phyloP scores from a whole-genome alignment of 2,888 invertebrate genomes.

The Drosophila rubida region DNA sequence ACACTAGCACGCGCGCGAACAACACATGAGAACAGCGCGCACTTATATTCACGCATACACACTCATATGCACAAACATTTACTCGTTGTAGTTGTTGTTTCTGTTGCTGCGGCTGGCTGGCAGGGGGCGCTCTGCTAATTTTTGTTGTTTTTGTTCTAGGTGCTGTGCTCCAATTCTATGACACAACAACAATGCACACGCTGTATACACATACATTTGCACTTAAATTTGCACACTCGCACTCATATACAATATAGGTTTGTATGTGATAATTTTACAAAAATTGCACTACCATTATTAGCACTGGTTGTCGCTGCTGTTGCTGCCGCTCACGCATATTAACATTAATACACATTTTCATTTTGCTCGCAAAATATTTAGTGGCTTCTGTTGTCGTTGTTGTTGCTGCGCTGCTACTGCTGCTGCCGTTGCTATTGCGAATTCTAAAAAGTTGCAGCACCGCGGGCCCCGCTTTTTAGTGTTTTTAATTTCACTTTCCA shows the following conservation, averaged over 20 bases:
- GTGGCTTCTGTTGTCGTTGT: conserved; percentile 28
- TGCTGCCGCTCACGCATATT: conserved; percentile 15
- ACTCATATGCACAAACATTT: conserved; percentile 29
- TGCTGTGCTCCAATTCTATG: conserved; percentile 73
- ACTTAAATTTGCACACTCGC: conserved; percentile 15
- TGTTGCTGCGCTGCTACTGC: conserved; percentile 7
- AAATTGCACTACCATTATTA: conserved; percentile 41
- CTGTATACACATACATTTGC: conserved; percentile 18
- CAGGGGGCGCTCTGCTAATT: conserved; percentile 59
- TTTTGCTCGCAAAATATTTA: conserved; percentile 32
- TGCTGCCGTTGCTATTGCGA: neutral
- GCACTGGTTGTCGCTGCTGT: conserved; percentile 10
- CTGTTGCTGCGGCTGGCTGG: conserved; percentile 33
- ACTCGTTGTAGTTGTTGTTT: conserved; percentile 12
- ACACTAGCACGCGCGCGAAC: neutral
- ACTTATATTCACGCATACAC: conserved; percentile 28
- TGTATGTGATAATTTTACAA: conserved; percentile 40
- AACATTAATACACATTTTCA: conserved; percentile 36
- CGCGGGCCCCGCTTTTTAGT: conserved; percentile 22
- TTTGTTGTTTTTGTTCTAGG: conserved; percentile 48
- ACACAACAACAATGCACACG: conserved; percentile 58
- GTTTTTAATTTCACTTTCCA: conserved; percentile 39
- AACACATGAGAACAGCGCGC: conserved; percentile 52
- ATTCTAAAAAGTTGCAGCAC: conserved; percentile 37
- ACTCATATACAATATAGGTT: neutral